Evolutionary conservation across 2,888 invertebrate species (phyloP).

Genomic region (Drepanosiphum platanoidis): DNA sequence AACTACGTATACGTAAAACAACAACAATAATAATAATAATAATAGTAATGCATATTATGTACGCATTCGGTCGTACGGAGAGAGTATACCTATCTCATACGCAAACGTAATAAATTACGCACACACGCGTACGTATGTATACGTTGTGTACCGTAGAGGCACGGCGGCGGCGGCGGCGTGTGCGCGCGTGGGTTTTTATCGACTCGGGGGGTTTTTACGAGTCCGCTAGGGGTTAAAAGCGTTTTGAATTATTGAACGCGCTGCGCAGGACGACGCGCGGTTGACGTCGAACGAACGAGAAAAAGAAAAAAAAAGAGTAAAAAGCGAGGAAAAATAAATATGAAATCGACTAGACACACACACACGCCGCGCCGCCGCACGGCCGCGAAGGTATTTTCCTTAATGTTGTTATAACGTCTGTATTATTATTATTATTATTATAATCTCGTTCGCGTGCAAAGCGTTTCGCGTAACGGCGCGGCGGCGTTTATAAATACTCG

Average conservation of each 20-base stretch:
- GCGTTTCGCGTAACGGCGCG: no score
- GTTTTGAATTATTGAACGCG: conserved; percentile 59
- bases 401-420: conserved; percentile 26
- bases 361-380: no score
- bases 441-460: background rate
- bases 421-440: no score
- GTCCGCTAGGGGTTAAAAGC: conserved; percentile 51
- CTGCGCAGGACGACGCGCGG: no score
- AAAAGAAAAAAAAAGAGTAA: background rate
- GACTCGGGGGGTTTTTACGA: conserved; percentile 53
- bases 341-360: conserved; percentile 22
- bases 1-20: conserved; percentile 37
- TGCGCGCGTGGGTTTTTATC: conserved; percentile 38
- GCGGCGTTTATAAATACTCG: no score
- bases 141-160: background rate
- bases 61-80: background rate
- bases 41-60: conserved; percentile 18
- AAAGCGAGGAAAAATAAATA: no score
- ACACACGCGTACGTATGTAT: background rate
- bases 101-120: no score
- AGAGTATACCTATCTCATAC: background rate
- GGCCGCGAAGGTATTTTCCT: conserved; percentile 8
- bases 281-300: background rate
- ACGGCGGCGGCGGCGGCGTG: background rate
- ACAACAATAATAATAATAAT: conserved; percentile 49